These are phyloP conservation scores for Centropristis striata DNA, from an alignment of 2,113 vertebrate species.

Conservation along the genomic window DNA sequence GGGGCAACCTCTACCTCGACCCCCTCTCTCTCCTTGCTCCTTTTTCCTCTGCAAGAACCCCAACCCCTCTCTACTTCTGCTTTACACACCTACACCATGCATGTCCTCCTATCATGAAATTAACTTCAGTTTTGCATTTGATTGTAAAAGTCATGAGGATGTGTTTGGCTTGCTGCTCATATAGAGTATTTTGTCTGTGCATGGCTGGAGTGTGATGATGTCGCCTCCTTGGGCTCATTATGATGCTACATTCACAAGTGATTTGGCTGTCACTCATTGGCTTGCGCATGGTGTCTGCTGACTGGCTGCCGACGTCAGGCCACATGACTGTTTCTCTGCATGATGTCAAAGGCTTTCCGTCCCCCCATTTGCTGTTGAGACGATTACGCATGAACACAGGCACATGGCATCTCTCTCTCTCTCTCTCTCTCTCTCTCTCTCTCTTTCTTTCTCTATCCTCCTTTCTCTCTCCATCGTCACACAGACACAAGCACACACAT, in stretches of 20 bases:
- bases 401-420: slow-evolving; percentile 57
- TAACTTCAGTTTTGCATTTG: slow-evolving; percentile 21
- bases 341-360: slow-evolving; percentile 72
- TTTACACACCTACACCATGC: slow-evolving; percentile 25
- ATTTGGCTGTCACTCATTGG: slow-evolving; percentile 37
- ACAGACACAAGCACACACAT: slow-evolving; percentile 23
- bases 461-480: slow-evolving; percentile 42
- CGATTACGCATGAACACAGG: slow-evolving; percentile 65
- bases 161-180: slow-evolving; percentile 18
- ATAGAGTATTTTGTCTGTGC: slow-evolving; percentile 39
- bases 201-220: slow-evolving; percentile 40
- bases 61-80: slow-evolving; percentile 34
- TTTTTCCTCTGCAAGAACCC: slow-evolving; percentile 12
- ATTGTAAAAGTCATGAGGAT: not conserved
- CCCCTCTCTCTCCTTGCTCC: not conserved
- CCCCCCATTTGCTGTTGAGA: slow-evolving; percentile 59
- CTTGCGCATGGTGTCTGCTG: slow-evolving; percentile 60
- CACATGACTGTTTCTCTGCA: slow-evolving; percentile 76
- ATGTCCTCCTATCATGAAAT: slow-evolving; percentile 61
- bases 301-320: slow-evolving; percentile 51
- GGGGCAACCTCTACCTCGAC: slow-evolving; percentile 64
- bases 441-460: slow-evolving; percentile 32
- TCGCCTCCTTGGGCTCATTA: slow-evolving; percentile 28
- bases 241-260: slow-evolving; percentile 31
- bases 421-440: slow-evolving; percentile 42